phyloP scores from a whole-genome alignment of 2,113 vertebrate genomes.

The Actenoides lindsayi region DNA sequence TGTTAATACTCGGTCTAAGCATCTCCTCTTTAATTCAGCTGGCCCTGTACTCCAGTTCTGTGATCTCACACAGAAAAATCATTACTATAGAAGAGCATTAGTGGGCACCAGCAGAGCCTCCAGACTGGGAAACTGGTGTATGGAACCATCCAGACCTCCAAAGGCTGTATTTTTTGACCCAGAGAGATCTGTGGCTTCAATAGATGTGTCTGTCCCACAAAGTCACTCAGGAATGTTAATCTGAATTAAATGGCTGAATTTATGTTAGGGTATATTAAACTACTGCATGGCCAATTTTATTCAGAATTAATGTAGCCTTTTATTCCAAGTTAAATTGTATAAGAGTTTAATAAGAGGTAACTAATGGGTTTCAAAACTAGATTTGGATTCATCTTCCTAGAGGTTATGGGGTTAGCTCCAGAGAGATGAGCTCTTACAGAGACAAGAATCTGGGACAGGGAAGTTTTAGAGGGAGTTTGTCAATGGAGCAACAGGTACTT shows the following conservation, averaged over 20 bases:
- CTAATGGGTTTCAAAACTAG: conserved; percentile 41
- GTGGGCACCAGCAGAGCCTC: neutral
- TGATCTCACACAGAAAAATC: neutral
- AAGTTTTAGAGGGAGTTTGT: neutral
- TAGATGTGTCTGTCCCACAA: neutral
- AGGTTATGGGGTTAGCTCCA: neutral
- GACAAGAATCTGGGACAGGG: neutral
- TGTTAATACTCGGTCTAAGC: neutral
- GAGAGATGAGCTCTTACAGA: neutral
- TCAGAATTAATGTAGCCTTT: conserved; percentile 43
- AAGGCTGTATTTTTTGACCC: neutral
- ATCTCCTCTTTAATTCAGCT: neutral
- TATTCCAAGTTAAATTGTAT: neutral
- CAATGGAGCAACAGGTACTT: neutral
- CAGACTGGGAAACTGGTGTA: neutral
- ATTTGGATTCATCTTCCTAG: neutral
- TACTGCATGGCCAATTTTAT: conserved; percentile 8
- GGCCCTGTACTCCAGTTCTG: neutral
- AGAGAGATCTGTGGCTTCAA: neutral
- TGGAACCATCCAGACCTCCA: neutral
- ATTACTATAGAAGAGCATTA: neutral
- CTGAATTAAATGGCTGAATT: neutral
- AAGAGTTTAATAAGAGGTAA: conserved; percentile 31
- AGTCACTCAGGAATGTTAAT: neutral
- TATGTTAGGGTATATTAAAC: conserved; percentile 32